A percentile compares a stretch with the other conserved stretches of the same genome.
Evolutionary conservation across 2,797 vertebrate species (phyloP).

Genomic region (Sebastolobus altivelis): DNA sequence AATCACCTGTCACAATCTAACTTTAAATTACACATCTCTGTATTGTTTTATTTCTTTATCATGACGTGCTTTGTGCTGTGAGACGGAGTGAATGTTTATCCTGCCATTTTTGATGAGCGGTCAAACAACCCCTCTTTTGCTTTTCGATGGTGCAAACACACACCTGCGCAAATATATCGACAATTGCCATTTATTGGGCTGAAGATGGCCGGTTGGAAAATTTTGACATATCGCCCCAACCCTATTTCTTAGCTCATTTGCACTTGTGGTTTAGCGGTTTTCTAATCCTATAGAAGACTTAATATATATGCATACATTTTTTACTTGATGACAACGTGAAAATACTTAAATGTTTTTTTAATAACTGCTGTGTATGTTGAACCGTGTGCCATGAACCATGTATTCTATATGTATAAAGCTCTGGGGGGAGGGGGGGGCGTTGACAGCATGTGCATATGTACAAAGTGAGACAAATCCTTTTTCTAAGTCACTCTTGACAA

Average conservation of each 20-base stretch:
- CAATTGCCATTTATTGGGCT: too few relatives aligned
- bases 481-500: slow-evolving; percentile 42
- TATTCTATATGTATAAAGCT: slow-evolving; percentile 3
- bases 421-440: neutral
- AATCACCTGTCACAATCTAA: too few relatives aligned
- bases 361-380: neutral
- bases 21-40: too few relatives aligned
- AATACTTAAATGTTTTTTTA: neutral
- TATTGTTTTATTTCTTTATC: too few relatives aligned
- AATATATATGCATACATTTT: neutral
- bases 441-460: slow-evolving; percentile 25
- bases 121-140: too few relatives aligned
- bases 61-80: too few relatives aligned
- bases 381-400: neutral
- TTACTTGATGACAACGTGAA: neutral
- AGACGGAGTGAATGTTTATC: too few relatives aligned
- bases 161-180: too few relatives aligned
- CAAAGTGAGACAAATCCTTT: slow-evolving; percentile 43
- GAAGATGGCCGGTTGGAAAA: rapidly evolving
- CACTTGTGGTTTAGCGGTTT: neutral
- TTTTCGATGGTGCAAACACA: too few relatives aligned
- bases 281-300: neutral
- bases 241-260: neutral
- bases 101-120: too few relatives aligned
- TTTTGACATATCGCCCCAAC: too few relatives aligned